Percentiles rank a stretch among this genome's conserved stretches.
Conservation (phyloP, 53 echinoderm and acorn worm genomes). For the Patiria pectinifera region DNA sequence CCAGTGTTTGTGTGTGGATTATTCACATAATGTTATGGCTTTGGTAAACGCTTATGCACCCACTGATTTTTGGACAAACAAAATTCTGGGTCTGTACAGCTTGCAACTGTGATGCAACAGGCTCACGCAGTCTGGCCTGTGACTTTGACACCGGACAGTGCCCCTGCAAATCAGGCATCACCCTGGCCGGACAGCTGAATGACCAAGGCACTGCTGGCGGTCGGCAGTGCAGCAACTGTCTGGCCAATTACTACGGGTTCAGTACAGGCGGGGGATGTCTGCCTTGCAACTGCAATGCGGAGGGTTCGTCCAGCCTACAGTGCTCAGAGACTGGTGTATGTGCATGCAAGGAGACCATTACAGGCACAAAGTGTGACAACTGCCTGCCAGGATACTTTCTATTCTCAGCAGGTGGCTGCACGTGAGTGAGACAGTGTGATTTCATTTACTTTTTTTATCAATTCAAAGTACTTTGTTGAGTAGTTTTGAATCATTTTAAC, state of each 20-base stretch:
- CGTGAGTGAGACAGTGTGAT: conserved; percentile 57
- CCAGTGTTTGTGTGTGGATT: too few relatives aligned
- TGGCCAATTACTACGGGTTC: conserved; percentile 72
- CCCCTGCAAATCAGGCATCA: conserved; percentile 83
- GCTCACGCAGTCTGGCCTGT: conserved; percentile 81
- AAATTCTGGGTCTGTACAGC: conserved; percentile 61
- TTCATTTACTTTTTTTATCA: not conserved
- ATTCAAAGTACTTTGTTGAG: not conserved
- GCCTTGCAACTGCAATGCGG: conserved; percentile 72
- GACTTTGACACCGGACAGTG: conserved; percentile 95
- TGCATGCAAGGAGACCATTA: conserved; percentile 77
- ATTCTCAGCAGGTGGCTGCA: conserved; percentile 82
- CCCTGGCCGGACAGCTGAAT: conserved; percentile 60
- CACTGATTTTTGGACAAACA: too few relatives aligned
- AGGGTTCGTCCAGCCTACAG: conserved; percentile 73
- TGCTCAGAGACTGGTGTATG: conserved; percentile 77
- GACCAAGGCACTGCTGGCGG: conserved; percentile 35
- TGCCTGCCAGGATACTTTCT: conserved; percentile 79
- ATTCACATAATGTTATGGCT: too few relatives aligned
- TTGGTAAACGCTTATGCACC: too few relatives aligned
- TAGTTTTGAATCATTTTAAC: too few relatives aligned
- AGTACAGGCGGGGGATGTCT: conserved; percentile 71
- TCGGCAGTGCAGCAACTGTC: conserved; percentile 73
- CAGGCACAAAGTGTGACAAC: conserved; percentile 74
- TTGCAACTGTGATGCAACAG: conserved; percentile 76